phyloP scores from a whole-genome alignment of 2,113 vertebrate genomes.

The Nyctereutes procyonoides region DNA sequence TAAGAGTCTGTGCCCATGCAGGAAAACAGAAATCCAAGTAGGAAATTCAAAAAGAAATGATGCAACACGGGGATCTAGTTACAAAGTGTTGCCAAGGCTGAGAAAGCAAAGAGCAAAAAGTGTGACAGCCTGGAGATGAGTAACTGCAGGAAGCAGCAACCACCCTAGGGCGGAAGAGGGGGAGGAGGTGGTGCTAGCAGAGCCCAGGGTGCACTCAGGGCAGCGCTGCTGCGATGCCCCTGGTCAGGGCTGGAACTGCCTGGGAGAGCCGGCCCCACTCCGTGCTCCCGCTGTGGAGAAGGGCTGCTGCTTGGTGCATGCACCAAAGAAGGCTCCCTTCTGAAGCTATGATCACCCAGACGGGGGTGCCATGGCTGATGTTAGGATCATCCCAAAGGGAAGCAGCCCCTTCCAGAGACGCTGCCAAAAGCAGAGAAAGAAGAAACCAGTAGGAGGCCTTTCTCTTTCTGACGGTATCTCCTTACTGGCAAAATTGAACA shows the following conservation, averaged over 20 bases:
- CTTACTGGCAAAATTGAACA: background rate
- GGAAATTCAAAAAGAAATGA: background rate
- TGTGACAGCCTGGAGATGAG: background rate
- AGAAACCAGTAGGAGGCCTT: background rate
- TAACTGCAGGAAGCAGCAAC: background rate
- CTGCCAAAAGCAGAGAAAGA: background rate
- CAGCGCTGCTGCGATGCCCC: background rate
- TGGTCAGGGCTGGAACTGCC: background rate
- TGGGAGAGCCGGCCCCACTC: no score
- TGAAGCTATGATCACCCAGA: background rate
- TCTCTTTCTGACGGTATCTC: background rate
- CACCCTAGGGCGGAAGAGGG: background rate
- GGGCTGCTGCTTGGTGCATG: background rate
- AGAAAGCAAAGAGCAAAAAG: background rate
- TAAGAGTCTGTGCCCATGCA: background rate
- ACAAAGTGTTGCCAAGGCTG: background rate
- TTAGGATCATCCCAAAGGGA: background rate
- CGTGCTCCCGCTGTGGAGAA: accelerated
- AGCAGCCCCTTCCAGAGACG: background rate
- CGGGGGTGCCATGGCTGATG: background rate
- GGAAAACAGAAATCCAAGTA: background rate
- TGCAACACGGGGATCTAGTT: background rate
- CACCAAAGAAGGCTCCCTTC: background rate
- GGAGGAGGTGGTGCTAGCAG: background rate
- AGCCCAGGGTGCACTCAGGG: background rate